Evolutionary conservation across 2,797 vertebrate species (phyloP).

Genomic region (Pteropus rufus): DNA sequence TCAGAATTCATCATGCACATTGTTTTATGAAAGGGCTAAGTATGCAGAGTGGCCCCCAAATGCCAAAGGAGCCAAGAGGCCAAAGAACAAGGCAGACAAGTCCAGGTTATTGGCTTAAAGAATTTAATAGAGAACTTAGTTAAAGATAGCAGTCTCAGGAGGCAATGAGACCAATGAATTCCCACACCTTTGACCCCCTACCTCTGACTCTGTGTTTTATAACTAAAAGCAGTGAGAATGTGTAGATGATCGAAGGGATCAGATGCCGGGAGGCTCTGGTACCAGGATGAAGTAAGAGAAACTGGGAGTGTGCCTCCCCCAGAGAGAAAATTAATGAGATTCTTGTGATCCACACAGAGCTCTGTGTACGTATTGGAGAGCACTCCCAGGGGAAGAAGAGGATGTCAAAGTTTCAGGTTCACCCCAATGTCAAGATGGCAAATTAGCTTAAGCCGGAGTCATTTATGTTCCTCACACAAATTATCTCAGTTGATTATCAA

Average conservation of each 20-base stretch:
- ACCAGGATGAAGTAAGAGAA: background rate
- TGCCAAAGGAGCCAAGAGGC: background rate
- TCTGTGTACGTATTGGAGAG: background rate
- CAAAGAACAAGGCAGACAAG: background rate
- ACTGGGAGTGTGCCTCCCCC: too few relatives aligned
- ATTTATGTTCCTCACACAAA: background rate
- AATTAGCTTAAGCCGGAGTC: background rate
- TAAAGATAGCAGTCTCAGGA: background rate
- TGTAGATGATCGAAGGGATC: background rate
- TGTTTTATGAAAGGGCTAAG: too few relatives aligned
- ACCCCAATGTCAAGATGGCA: background rate
- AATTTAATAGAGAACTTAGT: background rate
- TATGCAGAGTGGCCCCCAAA: background rate
- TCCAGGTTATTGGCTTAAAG: too few relatives aligned
- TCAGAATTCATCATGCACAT: background rate
- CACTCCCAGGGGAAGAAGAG: background rate
- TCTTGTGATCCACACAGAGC: background rate
- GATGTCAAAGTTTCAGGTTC: background rate
- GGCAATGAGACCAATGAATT: background rate
- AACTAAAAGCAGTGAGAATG: background rate
- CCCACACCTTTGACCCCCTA: rapidly evolving
- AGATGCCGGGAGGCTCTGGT: too few relatives aligned
- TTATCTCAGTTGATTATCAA: background rate
- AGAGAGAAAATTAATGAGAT: background rate
- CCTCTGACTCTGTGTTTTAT: background rate